Conservation (phyloP, 2,888 invertebrate species). For the Protophormia terraenovae region DNA sequence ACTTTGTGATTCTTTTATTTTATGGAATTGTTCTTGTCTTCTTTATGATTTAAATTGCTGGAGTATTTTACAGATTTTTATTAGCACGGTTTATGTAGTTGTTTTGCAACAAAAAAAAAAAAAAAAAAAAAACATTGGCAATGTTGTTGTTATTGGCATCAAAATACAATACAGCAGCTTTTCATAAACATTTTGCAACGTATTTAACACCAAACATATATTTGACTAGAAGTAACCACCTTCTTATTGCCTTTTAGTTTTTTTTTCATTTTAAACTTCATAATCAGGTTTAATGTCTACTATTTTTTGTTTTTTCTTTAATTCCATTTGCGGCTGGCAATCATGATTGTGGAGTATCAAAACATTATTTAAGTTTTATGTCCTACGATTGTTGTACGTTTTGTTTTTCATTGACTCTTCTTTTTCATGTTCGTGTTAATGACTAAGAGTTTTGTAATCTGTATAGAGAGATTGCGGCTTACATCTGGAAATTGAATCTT, state of each 20-base stretch:
- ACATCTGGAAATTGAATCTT: neutral
- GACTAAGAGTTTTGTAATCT: conserved; percentile 29
- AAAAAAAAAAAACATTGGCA: conserved; percentile 16
- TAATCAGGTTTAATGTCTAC: conserved; percentile 7
- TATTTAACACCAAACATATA: conserved; percentile 57
- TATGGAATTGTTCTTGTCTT: conserved; percentile 50
- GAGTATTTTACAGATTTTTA: conserved; percentile 57
- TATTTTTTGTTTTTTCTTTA: neutral
- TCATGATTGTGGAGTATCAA: conserved; percentile 40
- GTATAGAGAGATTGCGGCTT: conserved; percentile 8
- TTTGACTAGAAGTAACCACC: conserved; percentile 23
- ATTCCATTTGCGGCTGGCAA: conserved; percentile 13
- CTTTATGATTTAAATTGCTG: conserved; percentile 58
- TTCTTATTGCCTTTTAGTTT: neutral
- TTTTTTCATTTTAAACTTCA: neutral
- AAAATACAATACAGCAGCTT: conserved; percentile 48
- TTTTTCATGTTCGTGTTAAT: conserved; percentile 46
- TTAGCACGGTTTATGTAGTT: conserved; percentile 21
- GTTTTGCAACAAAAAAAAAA: neutral
- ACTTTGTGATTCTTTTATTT: conserved; percentile 17
- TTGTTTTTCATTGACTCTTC: conserved; percentile 18
- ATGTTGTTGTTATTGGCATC: neutral
- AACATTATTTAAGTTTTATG: conserved; percentile 24
- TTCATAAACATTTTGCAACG: conserved; percentile 41
- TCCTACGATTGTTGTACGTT: conserved; percentile 14